phyloP scores from a whole-genome alignment of 2,113 vertebrate genomes.

The Rhadina sibilatrix region DNA sequence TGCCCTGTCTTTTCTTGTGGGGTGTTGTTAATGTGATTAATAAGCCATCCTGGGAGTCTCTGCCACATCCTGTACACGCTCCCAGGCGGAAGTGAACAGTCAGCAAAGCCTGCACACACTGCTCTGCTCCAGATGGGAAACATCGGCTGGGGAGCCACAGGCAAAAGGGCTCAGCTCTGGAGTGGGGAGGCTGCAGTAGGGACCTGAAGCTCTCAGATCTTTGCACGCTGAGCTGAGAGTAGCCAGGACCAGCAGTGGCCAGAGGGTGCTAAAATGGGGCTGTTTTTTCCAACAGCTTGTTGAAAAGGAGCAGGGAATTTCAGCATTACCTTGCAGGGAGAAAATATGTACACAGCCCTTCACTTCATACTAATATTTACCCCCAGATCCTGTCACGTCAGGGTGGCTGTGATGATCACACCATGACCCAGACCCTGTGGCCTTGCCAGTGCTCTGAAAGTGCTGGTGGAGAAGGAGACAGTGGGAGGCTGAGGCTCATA shows the following conservation, averaged over 20 bases:
- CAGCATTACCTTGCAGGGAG: constrained; percentile 9
- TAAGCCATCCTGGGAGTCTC: background rate
- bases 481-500: background rate
- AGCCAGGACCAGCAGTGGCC: background rate
- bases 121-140: constrained; percentile 23
- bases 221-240: background rate
- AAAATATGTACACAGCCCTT: constrained; percentile 15
- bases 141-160: background rate
- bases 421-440: rapidly evolving
- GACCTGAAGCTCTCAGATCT: background rate
- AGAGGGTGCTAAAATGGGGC: background rate
- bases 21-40: background rate
- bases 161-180: background rate
- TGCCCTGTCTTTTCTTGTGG: background rate
- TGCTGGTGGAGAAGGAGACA: background rate
- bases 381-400: background rate
- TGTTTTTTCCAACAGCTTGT: background rate
- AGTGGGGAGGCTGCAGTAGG: background rate
- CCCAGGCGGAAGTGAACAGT: background rate
- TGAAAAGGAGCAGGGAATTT: background rate
- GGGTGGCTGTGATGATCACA: background rate
- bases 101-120: background rate
- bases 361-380: background rate
- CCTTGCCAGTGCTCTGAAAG: background rate
- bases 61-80: background rate